phyloP scores from a whole-genome alignment of 2,797 vertebrate genomes.

The Cuculus canorus region DNA sequence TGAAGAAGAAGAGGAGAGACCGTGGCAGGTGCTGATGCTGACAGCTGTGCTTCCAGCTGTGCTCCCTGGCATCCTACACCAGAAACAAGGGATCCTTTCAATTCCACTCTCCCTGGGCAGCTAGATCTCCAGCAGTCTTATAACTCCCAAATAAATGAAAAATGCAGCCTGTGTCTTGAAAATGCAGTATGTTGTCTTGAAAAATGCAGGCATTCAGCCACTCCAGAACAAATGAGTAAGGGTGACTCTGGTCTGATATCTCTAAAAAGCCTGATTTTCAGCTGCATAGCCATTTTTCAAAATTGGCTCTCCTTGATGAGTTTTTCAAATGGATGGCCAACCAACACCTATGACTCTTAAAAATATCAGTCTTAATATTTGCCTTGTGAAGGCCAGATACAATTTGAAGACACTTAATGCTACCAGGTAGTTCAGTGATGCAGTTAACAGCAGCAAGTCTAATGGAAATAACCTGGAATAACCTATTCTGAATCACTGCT shows the following conservation, averaged over 20 bases:
- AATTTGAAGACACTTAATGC: not conserved
- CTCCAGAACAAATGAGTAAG: not conserved
- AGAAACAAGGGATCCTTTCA: not conserved
- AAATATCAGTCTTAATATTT: not conserved
- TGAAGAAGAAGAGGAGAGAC: not conserved
- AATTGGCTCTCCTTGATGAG: not conserved
- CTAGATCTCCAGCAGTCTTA: not conserved
- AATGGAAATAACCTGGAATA: accelerated
- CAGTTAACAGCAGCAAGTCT: not conserved
- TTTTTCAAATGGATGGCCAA: not conserved
- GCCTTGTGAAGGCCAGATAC: not conserved
- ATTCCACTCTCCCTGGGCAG: not conserved
- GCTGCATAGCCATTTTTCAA: not conserved
- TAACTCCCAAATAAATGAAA: not conserved
- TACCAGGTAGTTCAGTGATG: not conserved
- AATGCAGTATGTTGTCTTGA: not conserved
- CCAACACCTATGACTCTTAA: accelerated
- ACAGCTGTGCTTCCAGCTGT: not conserved
- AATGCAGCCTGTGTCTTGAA: not conserved
- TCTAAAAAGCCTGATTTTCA: not conserved
- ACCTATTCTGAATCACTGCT: not conserved
- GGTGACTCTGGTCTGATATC: not conserved
- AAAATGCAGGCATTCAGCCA: not conserved
- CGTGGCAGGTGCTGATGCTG: not conserved
- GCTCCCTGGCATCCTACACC: not conserved